Percentiles rank a stretch among this genome's conserved stretches.
These are phyloP conservation scores for Chionoecetes opilio DNA, from an alignment of 1,140 invertebrate species.

Conservation along the genomic window DNA sequence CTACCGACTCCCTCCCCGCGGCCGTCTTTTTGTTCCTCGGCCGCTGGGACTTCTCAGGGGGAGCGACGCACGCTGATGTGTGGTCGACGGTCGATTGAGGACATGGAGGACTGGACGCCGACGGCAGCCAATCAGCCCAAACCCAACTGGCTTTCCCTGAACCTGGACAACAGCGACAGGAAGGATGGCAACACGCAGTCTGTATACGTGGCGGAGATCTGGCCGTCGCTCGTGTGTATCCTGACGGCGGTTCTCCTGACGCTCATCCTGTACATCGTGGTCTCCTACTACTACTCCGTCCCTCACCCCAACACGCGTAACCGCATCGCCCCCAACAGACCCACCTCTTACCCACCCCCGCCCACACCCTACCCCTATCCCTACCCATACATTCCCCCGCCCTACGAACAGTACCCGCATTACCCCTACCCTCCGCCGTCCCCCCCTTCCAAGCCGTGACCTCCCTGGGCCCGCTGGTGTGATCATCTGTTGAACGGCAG, in stretches of 20 bases:
- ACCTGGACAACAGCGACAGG: conserved; percentile 10
- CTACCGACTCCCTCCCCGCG: conserved; percentile 44
- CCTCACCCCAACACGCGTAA: conserved; percentile 57
- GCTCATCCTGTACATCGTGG: conserved; percentile 56
- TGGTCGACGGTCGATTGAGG: not conserved
- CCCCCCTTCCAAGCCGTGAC: conserved; percentile 58
- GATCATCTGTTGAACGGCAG: conserved; percentile 12
- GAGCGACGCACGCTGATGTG: conserved; percentile 60
- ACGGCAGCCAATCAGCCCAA: conserved; percentile 33
- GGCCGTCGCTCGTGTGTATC: conserved; percentile 73
- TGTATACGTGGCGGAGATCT: conserved; percentile 70
- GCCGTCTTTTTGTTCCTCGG: conserved; percentile 63
- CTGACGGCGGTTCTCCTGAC: conserved; percentile 68
- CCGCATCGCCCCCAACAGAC: conserved; percentile 39
- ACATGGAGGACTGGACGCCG: conserved; percentile 54
- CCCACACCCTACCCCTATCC: conserved; percentile 55
- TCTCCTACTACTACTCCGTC: conserved; percentile 64
- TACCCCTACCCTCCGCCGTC: conserved; percentile 31
- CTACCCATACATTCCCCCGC: conserved; percentile 49
- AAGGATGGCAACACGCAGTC: not conserved
- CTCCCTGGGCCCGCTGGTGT: conserved; percentile 60
- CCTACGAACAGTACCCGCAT: conserved; percentile 61
- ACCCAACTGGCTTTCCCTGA: conserved; percentile 70
- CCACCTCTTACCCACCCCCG: conserved; percentile 3
- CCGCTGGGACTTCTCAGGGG: conserved; percentile 8